Evolutionary conservation across 2,113 vertebrate genomes (phyloP), one percentile per base, ranked within the genome.

Genomic region (Cepphus grylle): DNA sequence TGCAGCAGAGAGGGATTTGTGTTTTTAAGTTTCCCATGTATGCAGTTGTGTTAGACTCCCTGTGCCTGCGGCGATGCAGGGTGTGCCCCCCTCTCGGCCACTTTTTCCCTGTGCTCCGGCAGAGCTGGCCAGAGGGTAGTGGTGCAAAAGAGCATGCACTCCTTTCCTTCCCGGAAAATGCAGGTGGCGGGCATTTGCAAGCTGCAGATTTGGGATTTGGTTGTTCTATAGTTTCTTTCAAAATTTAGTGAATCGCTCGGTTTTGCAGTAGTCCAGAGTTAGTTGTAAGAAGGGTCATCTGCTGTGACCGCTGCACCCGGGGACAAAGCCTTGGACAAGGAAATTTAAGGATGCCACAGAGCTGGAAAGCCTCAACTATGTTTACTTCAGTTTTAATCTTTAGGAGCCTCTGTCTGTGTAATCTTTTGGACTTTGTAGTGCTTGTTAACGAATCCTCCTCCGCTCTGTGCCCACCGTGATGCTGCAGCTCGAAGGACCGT

Each of bases 1-100:
- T 53, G 34, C 8, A 16, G 17, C 38, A 45, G 7, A 45, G 45
- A 65, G 21, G 5, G 42, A 12, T 42, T 50, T 53, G 43, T 1
- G 1, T 11, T 55, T 81, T 38, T 9, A 4, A 43, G 38, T n/a
- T 49, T 29, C 13, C 36, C 5, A 0, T 29, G 21, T 11, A 6
- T 14, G 29, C 40, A 4, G 30, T 22, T 50, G 55, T 3, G 7
- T 1, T 5, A 9, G 5, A 9, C 12, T 7, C 27, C 5, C 10
- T 0, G 2, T 23, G 26, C 18, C 5, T 21, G 5, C 3, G 4
- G 21, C 43, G 18, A 26, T 1, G 1, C 15, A 1, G 45, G 0
- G 1, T 53, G 19, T 32, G 50, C 40, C 11, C 47, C 47, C 21
- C 21, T 23, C 1, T 40, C 32, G 1, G 22, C 38, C 4, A 29